Base-by-base conservation (phyloP, 2,113 vertebrate species). In the Xenus cinereus region DNA sequence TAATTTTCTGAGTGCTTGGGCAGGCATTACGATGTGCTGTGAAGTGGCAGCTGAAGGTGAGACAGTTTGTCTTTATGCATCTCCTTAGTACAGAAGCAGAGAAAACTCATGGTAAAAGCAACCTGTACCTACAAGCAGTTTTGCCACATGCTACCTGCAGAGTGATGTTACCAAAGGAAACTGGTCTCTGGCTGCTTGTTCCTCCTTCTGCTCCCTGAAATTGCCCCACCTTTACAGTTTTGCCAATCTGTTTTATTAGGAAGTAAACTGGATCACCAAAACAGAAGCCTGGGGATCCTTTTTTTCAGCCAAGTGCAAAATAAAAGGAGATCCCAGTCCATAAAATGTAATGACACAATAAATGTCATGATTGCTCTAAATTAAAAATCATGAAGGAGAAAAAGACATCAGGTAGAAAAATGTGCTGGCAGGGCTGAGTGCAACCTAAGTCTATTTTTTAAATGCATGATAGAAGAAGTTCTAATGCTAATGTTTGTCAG, bases 11-110 rank as follows among this genome's bases (percentile, higher is more conserved):
- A 28, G 35, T 45, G 33, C 30, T 84, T 1, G 0, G 32, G 9
- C 14, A 83, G 18, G 26, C 46, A 54, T 63, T n/a, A 30, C 0
- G 0, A 51, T 66, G 80, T 86, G 7, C 59, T 33, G 14, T 39
- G 57, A 80, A 80, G 57, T 33, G 32, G 17, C 30, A 90, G 59
- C 24, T 3, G 23, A 92, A 74, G 24, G 48, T 50, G 37, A 67
- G 23, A 46, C 1, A 46, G 16, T 79, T 87, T 88, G 54, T 59
- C 24, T 80, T 83, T 46, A 37, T 66, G 85, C 2, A 33, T 53
- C 32, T 53, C 9, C 20, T 54, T 67, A 37, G 14, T 20, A 67
- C 20, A 72, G 51, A 56, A 93, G 14, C 28, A 51, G n/a, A 74
- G n/a, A 69, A 88, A 78, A 73, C 10, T 57, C 30, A 7, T 7